Percentiles rank a stretch among this genome's conserved stretches.
phyloP scores from a whole-genome alignment of 1,140 invertebrate species.

The Trachymyrmex cornetzi region DNA sequence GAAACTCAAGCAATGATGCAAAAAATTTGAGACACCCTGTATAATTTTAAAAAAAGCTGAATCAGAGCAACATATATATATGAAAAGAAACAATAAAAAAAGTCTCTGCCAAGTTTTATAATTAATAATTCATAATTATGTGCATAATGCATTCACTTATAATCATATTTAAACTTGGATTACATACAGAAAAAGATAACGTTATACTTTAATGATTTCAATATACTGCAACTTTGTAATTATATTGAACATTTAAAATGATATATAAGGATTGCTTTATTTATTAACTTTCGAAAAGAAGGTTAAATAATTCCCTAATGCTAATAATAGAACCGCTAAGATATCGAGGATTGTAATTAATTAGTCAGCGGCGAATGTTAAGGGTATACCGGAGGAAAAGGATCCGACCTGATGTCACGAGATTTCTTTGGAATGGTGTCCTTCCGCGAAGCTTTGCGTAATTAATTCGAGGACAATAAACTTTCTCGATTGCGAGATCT shows the following conservation, averaged over 20 bases:
- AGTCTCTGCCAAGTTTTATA: background rate
- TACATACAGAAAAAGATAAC: background rate
- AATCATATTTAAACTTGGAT: slow-evolving; percentile 9
- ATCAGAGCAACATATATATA: background rate
- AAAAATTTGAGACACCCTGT: too few species aligned
- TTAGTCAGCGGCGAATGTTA: slow-evolving; percentile 47
- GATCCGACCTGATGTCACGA: slow-evolving; percentile 43
- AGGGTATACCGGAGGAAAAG: slow-evolving; percentile 20
- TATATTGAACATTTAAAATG: background rate
- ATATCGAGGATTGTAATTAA: slow-evolving; percentile 50
- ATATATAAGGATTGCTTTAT: background rate
- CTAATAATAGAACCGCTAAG: slow-evolving; percentile 7
- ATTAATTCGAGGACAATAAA: slow-evolving; percentile 59
- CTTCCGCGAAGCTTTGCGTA: slow-evolving; percentile 64
- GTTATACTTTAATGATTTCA: background rate
- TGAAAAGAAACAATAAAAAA: background rate
- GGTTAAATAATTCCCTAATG: background rate
- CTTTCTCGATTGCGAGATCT: slow-evolving; percentile 44
- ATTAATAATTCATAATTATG: slow-evolving; percentile 1
- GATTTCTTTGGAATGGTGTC: slow-evolving; percentile 51
- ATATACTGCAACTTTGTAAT: background rate
- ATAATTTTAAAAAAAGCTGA: background rate
- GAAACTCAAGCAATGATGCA: too few species aligned
- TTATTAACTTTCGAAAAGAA: background rate
- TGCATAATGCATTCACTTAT: background rate